Base-by-base conservation (phyloP, 2,797 vertebrate species). In the Aratinga solstitialis region DNA sequence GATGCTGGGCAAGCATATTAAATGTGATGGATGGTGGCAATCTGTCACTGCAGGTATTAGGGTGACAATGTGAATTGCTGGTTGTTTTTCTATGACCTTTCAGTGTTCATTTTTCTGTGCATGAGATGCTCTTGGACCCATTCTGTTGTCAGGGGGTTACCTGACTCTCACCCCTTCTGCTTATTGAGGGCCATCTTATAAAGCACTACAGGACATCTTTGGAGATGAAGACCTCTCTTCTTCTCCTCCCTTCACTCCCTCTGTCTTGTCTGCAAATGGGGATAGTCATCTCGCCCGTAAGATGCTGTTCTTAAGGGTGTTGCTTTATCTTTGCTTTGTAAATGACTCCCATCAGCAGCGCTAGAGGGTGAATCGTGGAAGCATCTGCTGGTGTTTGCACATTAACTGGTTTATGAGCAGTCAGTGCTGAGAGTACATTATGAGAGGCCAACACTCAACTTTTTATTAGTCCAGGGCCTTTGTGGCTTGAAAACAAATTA, bases 401-500 rank as follows among this genome's bases (percentile, higher is more conserved):
- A 58, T 80, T 80, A 82, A 71, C 63, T 85, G 56, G 63, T 89
- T 93, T 87, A 84, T 79, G 86, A 92, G 87, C 18, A 8, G 67
- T 54, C 73, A 74, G 54, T 0, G 5, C 29, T 92, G n/a, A 67
- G 85, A n/a, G 34, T 87, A 45, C 67, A 79, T 87, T 76, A 58
- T 72, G 67, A 85, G 56, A 67, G 65, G 59, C 30, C 93, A 85
- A 65, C 56, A 23, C 87, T 80, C 72, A 17, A 47, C 54, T 89
- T 69, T 32, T 69, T 90, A 94, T 94, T 95, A 95, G 90, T 47
- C 56, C 61, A 40, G 84, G 29, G 72, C 82, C 87, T 89, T 66
- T 93, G 90, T 77, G 82, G 62, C 75, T 93, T n/a, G 34, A 47
- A 85, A 93, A 74, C 84, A 92, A 94, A 94, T 96, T 84, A 89